Evolutionary conservation across 2,113 vertebrate genomes (phyloP).

Genomic region (Oreocharis arfaki): DNA sequence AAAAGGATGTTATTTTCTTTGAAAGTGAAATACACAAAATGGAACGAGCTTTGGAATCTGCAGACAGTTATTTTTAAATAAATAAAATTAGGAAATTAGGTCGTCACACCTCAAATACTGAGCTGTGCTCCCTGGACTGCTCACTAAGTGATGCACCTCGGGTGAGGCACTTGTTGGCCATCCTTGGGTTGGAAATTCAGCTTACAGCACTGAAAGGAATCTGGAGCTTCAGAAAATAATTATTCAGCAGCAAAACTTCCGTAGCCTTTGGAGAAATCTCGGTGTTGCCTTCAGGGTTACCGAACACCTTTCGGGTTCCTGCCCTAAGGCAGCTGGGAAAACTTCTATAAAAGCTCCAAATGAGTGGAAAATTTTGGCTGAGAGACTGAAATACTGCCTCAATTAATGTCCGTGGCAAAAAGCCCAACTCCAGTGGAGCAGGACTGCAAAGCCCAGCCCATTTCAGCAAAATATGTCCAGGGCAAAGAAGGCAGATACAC

Average conservation of each 20-base stretch:
- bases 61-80: not conserved
- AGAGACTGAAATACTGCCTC: not conserved
- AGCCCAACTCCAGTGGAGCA: not conserved
- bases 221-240: not conserved
- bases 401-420: not conserved
- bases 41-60: not conserved
- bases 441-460: not conserved
- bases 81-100: not conserved
- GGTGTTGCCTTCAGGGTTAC: rapidly evolving
- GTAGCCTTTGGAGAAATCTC: not conserved
- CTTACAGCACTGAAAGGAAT: not conserved
- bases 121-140: not conserved
- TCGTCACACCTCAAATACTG: not conserved
- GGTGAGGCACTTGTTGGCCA: not conserved
- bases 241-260: not conserved
- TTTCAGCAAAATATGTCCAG: rapidly evolving
- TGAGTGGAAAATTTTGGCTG: not conserved
- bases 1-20: not conserved
- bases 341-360: not conserved
- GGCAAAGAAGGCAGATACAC: not conserved
- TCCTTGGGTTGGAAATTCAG: not conserved
- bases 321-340: not conserved
- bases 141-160: not conserved
- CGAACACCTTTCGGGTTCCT: not conserved
- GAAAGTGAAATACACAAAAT: not conserved